Evolutionary conservation across 2,797 vertebrate genomes (phyloP).

Genomic region (Amblyraja radiata): DNA sequence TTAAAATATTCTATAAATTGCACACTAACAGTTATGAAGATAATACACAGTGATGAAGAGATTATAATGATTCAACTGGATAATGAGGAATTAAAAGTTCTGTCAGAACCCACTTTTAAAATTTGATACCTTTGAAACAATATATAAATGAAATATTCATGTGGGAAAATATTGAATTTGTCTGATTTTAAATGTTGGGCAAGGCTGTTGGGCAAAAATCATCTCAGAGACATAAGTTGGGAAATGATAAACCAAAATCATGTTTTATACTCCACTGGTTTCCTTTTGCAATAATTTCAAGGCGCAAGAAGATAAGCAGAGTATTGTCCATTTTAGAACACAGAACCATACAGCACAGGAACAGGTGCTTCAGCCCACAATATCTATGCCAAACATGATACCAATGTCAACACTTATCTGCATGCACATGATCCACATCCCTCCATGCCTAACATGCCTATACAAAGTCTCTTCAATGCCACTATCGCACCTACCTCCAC

Average conservation of each 20-base stretch:
- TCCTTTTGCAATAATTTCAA: not conserved
- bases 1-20: not conserved
- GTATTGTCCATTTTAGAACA: not conserved
- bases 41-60: not conserved
- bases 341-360: no score
- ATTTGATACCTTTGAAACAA: not conserved
- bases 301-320: not conserved
- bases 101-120: not conserved
- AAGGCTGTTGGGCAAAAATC: not conserved
- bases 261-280: not conserved
- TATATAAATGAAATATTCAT: not conserved
- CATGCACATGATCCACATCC: no score
- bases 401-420: no score
- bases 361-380: no score
- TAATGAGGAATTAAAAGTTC: not conserved
- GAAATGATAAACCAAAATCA: not conserved
- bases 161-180: not conserved
- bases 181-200: not conserved
- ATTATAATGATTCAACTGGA: not conserved
- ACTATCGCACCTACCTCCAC: no score
- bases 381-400: no score
- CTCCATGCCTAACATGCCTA: no score
- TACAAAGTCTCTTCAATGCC: no score
- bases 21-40: not conserved
- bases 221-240: not conserved